Evolutionary conservation across 1,140 invertebrate species (phyloP).

Genomic region (Odontomachus brunneus): DNA sequence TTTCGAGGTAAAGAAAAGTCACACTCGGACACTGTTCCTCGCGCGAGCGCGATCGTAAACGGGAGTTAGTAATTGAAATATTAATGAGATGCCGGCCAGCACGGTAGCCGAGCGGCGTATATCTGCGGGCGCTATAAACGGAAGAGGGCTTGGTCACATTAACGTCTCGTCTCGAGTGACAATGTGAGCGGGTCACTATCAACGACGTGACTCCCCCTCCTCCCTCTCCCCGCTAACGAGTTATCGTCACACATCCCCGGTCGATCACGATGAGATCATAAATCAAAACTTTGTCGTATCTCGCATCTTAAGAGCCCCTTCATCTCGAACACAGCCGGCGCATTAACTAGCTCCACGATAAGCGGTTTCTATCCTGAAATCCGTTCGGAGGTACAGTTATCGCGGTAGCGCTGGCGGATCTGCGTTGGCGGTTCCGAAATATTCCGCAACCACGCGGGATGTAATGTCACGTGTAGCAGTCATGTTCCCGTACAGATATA

Average conservation of each 20-base stretch:
- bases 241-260: slow-evolving; percentile 53
- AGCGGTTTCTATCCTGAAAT: slow-evolving; percentile 42
- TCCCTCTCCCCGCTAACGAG: slow-evolving; percentile 65
- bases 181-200: slow-evolving; percentile 42
- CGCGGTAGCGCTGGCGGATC: slow-evolving; percentile 12
- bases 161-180: slow-evolving; percentile 49
- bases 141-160: slow-evolving; percentile 62
- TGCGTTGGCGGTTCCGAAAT: slow-evolving; percentile 24
- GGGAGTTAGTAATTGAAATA: slow-evolving; percentile 70
- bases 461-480: background rate
- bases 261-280: slow-evolving; percentile 60
- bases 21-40: background rate
- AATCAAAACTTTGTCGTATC: slow-evolving; percentile 71
- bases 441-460: background rate
- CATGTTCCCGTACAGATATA: no score
- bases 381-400: slow-evolving; percentile 34
- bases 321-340: slow-evolving; percentile 51
- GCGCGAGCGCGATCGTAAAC: slow-evolving; percentile 58
- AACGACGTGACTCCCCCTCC: slow-evolving; percentile 6
- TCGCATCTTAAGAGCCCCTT: slow-evolving; percentile 64
- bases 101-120: slow-evolving; percentile 24
- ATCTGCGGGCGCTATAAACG: slow-evolving; percentile 31
- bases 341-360: slow-evolving; percentile 49
- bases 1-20: slow-evolving; percentile 45
- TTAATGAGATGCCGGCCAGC: slow-evolving; percentile 64